Conservation (phyloP, 2,888 invertebrate genomes). For the Chorisops tibialis region DNA sequence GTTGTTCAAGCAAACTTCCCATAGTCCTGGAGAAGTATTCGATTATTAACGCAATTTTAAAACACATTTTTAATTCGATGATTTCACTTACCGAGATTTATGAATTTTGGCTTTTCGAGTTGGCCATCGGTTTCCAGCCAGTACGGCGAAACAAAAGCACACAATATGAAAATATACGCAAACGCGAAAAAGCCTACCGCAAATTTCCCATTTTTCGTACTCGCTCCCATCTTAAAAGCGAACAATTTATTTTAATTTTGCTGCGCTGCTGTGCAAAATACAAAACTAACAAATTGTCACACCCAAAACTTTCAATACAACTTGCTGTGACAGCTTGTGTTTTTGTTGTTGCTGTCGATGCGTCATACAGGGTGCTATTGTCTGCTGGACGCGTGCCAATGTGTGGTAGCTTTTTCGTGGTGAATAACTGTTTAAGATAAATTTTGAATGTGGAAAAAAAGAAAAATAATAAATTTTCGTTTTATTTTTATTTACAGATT, state of each 20-base stretch:
- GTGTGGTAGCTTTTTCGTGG: too few species aligned
- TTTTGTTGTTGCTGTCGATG: too few species aligned
- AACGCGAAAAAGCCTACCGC: slow-evolving; percentile 64
- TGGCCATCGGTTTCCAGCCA: slow-evolving; percentile 84
- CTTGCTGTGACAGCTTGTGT: too few species aligned
- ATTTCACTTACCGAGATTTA: slow-evolving; percentile 64
- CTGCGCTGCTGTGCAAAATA: too few species aligned
- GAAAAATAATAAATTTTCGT: too few species aligned
- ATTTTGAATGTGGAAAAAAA: too few species aligned
- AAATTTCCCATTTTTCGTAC: slow-evolving; percentile 47
- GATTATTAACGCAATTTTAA: too few species aligned
- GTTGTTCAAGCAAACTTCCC: slow-evolving; percentile 90
- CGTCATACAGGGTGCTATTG: too few species aligned
- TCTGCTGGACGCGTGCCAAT: too few species aligned
- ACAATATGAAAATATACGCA: slow-evolving; percentile 68
- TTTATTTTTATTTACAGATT: too few species aligned
- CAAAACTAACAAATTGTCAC: slow-evolving; percentile 8
- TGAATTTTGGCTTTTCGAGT: slow-evolving; percentile 72
- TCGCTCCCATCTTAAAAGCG: slow-evolving; percentile 45
- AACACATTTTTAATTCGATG: neutral
- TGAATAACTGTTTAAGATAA: too few species aligned
- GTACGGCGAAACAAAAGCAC: slow-evolving; percentile 82
- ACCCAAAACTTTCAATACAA: slow-evolving; percentile 3
- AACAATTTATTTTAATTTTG: neutral
- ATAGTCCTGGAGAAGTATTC: slow-evolving; percentile 65